Percentiles rank a stretch among this genome's conserved stretches.
Conservation (phyloP, 2,113 vertebrate genomes). For the Perca fluviatilis region DNA sequence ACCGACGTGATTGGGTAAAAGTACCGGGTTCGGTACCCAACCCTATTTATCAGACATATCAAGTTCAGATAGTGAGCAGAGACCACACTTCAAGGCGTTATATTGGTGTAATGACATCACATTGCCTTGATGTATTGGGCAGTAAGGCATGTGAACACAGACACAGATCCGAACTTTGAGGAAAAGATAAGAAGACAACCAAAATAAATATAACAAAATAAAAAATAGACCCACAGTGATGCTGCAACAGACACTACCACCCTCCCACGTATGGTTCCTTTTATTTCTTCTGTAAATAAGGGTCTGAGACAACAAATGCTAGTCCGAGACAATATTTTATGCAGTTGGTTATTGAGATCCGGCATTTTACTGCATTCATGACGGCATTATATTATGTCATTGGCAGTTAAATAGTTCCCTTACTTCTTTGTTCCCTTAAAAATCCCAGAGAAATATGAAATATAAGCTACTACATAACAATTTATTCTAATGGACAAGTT, state of each 20-base stretch:
- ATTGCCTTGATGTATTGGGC: background rate
- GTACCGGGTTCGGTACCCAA: no score
- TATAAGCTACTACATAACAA: background rate
- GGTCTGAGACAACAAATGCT: background rate
- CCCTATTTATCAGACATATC: constrained; percentile 19
- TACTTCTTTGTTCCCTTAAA: background rate
- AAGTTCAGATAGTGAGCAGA: constrained; percentile 1
- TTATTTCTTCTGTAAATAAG: constrained; percentile 14
- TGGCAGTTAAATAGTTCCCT: background rate
- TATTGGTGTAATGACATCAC: background rate
- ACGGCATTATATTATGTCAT: background rate
- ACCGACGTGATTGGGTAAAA: no score
- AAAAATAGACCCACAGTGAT: background rate
- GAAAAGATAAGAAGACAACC: background rate
- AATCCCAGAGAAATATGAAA: background rate
- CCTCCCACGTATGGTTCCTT: constrained; percentile 11
- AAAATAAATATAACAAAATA: background rate
- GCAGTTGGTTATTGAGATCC: background rate
- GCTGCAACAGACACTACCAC: background rate
- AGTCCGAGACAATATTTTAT: background rate
- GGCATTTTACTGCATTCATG: background rate
- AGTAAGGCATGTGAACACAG: background rate
- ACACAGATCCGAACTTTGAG: background rate
- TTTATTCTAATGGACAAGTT: background rate
- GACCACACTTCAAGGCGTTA: background rate